A percentile compares a stretch with the other conserved stretches of the same genome.
Evolutionary conservation across 2,113 vertebrate genomes (phyloP).

Genomic region (Elanus axillaris): DNA sequence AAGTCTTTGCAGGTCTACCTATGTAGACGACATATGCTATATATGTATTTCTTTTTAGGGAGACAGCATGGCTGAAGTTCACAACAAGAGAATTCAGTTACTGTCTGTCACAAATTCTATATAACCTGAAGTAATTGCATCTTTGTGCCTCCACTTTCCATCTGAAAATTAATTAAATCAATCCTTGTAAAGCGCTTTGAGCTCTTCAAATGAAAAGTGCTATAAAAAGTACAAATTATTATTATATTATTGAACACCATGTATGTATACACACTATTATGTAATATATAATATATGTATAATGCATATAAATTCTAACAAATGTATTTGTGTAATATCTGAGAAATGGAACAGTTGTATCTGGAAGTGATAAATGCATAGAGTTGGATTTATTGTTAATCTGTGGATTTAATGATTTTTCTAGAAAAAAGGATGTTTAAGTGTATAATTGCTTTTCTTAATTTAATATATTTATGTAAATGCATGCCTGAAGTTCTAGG

Average conservation of each 20-base stretch:
- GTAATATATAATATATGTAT: constrained; percentile 84
- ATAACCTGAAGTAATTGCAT: neutral
- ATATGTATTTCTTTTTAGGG: neutral
- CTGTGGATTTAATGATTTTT: constrained; percentile 80
- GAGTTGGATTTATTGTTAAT: constrained; percentile 79
- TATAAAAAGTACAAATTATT: constrained; percentile 60
- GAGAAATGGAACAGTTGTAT: constrained; percentile 77
- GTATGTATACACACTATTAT: constrained; percentile 82
- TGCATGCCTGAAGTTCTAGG: constrained; percentile 80
- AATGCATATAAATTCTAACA: constrained; percentile 84
- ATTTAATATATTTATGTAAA: constrained; percentile 81
- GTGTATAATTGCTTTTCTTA: constrained; percentile 79
- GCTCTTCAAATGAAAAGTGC: constrained; percentile 56
- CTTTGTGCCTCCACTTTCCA: constrained; percentile 22
- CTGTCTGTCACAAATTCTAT: neutral
- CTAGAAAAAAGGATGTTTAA: constrained; percentile 78
- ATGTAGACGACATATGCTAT: neutral
- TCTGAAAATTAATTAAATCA: constrained; percentile 9
- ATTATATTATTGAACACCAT: constrained; percentile 72
- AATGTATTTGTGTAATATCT: constrained; percentile 80
- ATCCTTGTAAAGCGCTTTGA: constrained; percentile 43
- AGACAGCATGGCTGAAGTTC: neutral
- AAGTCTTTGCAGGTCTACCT: constrained; percentile 21
- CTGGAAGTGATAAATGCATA: constrained; percentile 78
- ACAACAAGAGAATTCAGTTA: neutral